Evolutionary conservation across 1,140 invertebrate genomes (phyloP).

Genomic region (Pogonomyrmex barbatus): DNA sequence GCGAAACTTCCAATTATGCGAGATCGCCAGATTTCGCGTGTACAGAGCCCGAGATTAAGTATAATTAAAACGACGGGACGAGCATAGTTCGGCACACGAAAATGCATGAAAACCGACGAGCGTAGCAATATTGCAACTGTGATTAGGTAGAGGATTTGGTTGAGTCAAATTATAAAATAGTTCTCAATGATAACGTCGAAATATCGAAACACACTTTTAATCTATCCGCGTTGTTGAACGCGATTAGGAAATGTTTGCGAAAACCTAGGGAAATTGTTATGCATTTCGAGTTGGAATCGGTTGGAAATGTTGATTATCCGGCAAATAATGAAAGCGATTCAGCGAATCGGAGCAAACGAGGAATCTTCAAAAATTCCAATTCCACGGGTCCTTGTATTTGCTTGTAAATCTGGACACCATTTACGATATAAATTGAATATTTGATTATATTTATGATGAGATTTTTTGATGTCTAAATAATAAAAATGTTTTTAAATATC

Average conservation of each 20-base stretch:
- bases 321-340: slow-evolving; percentile 23
- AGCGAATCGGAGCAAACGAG: not conserved
- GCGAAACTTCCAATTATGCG: slow-evolving; percentile 45
- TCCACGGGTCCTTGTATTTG: not conserved
- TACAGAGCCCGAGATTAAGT: slow-evolving; percentile 45
- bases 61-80: slow-evolving; percentile 67
- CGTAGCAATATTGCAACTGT: slow-evolving; percentile 3
- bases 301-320: slow-evolving; percentile 14
- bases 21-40: slow-evolving; percentile 25
- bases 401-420: not conserved
- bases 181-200: not conserved
- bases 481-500: not conserved
- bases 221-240: slow-evolving; percentile 45
- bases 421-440: not conserved
- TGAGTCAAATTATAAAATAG: slow-evolving; percentile 52
- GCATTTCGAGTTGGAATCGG: slow-evolving; percentile 11
- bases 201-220: slow-evolving; percentile 50
- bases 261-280: slow-evolving; percentile 25
- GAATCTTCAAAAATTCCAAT: not conserved
- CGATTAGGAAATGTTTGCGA: slow-evolving; percentile 31
- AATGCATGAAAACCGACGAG: slow-evolving; percentile 1
- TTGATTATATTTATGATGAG: not conserved
- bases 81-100: not conserved
- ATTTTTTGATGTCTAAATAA: not conserved
- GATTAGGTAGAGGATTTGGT: slow-evolving; percentile 48